phyloP scores from a whole-genome alignment of 2,888 invertebrate species.

The Himalopsyche japonica region DNA sequence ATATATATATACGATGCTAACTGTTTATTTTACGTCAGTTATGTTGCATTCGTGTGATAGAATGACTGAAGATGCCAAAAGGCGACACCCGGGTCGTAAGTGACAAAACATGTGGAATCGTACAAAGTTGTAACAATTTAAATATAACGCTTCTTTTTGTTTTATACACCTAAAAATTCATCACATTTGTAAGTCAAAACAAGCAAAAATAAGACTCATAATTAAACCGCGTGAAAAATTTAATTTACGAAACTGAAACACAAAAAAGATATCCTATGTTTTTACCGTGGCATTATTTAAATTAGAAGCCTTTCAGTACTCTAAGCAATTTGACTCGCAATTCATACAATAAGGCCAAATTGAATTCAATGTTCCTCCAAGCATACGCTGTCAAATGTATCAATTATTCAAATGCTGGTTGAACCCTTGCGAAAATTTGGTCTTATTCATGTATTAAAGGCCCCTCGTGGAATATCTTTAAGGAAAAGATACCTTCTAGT shows the following conservation, averaged over 20 bases:
- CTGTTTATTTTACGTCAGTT: too few species aligned
- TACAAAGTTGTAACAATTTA: too few species aligned
- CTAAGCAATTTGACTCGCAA: not conserved
- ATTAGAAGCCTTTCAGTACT: not conserved
- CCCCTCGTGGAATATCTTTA: not conserved
- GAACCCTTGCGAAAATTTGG: not conserved
- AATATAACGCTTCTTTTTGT: too few species aligned
- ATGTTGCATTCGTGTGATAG: too few species aligned
- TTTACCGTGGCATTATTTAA: not conserved
- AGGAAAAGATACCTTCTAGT: not conserved
- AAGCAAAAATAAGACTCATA: too few species aligned
- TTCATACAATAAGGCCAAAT: not conserved
- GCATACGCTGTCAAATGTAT: not conserved
- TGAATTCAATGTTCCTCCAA: not conserved
- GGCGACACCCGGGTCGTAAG: too few species aligned
- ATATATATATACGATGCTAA: too few species aligned
- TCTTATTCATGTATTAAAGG: not conserved
- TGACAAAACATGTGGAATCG: too few species aligned
- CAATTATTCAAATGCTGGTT: not conserved
- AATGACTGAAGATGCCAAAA: too few species aligned
- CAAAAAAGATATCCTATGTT: not conserved
- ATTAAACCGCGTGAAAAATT: too few species aligned
- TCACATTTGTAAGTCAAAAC: too few species aligned
- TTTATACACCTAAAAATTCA: too few species aligned
- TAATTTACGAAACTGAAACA: not conserved